These are phyloP conservation scores for Bugulina stolonifera DNA, from an alignment of 2,888 invertebrate species.

Conservation along the genomic window DNA sequence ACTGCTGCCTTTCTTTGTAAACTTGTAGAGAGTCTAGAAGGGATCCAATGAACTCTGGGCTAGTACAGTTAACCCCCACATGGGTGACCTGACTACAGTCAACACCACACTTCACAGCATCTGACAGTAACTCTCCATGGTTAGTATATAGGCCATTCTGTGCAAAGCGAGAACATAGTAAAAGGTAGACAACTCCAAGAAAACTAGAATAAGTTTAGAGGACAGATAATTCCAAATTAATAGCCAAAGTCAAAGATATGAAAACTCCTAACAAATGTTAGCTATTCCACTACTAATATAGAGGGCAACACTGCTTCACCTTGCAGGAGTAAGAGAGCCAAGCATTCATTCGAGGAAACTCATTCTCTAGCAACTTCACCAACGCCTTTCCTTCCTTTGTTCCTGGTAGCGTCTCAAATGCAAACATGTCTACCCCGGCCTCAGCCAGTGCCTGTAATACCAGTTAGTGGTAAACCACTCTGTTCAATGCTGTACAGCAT, in stretches of 20 bases:
- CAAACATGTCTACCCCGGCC: conserved; percentile 76
- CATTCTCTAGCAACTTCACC: conserved; percentile 69
- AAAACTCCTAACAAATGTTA: no score
- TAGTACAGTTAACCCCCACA: conserved; percentile 82
- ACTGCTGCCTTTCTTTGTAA: conserved; percentile 53
- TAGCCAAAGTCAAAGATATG: neutral
- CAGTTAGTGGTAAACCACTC: no score
- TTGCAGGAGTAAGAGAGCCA: conserved; percentile 85
- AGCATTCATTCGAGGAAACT: conserved; percentile 71
- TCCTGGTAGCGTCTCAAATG: conserved; percentile 87
- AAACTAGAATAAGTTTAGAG: conserved; percentile 31
- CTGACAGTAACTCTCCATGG: conserved; percentile 73
- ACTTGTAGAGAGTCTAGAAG: conserved; percentile 56
- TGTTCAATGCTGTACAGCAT: no score
- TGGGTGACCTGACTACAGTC: conserved; percentile 71
- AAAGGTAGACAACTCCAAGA: neutral
- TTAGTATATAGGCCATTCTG: conserved; percentile 65
- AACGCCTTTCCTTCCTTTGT: conserved; percentile 75
- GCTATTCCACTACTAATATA: no score
- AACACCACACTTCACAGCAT: conserved; percentile 60
- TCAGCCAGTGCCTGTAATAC: conserved; percentile 67
- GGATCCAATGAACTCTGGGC: conserved; percentile 62
- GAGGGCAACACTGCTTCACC: conserved; percentile 57
- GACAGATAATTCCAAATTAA: conserved; percentile 17
- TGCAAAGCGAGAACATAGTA: conserved; percentile 15